Base-by-base conservation (phyloP, 1,140 invertebrate species). In the Drosophila erecta region DNA sequence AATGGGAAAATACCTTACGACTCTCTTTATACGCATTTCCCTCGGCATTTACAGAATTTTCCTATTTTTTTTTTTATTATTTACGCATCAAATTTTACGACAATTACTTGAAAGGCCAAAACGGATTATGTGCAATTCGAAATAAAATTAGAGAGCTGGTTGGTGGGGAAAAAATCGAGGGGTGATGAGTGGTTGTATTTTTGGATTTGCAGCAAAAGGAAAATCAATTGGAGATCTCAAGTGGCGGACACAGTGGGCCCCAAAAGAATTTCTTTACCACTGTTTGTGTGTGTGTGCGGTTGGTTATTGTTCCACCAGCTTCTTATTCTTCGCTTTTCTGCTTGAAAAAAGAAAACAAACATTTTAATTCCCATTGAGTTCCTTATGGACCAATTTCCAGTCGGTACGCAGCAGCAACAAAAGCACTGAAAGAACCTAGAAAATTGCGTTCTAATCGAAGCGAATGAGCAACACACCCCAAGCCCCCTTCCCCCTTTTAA, bases 61-160 rank as follows among this genome's bases (percentile, higher is more conserved):
- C 62, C 57, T 35, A 54, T 76, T 30, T 30, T 30, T 30, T 46
- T 37, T 61, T 56, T 59, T 79, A 50, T 81, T 59, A 55, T 86
- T 79, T 87, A 83, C 84, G 79, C 83, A 87, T 83, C 83, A 87
- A 87, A 79, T 81, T 86, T 87, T 79, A 87, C 76, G 81, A 81
- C 81, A 87, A 86, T 81, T 81, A 64, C 77, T 75, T 49, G 83
- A 72, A 72, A 49, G 58, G 54, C 59, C 47, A 62, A 87, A 87
- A 83, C 79, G 83, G 83, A 87, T 87, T 87, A 87, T 83, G 83
- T 87, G 76, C 83, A 87, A 87, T 87, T 87, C 83, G 83, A 87
- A 87, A 87, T 87, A 79, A 87, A 87, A 79, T 86, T 86, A 87
- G 78, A 76, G 64, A 35, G n/a, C 47, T 49, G 46, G 58, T 38